Conservation (phyloP, 2,888 invertebrate species). For the Tortricodes alternella region DNA sequence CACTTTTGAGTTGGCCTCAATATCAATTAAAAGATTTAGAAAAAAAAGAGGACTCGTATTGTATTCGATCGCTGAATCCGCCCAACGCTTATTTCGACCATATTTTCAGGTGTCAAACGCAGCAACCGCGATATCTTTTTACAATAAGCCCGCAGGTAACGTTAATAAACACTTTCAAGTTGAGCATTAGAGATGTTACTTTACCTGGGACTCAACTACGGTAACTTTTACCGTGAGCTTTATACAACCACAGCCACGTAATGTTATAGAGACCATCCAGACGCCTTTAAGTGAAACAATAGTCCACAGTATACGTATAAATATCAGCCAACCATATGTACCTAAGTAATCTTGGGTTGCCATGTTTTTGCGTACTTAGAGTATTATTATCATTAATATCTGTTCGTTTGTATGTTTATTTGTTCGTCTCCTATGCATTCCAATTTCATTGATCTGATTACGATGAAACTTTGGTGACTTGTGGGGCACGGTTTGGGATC, state of each 20-base stretch:
- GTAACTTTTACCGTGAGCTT: neutral
- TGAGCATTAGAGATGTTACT: constrained; percentile 8
- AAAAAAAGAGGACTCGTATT: no score
- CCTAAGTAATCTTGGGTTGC: no score
- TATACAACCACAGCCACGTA: neutral
- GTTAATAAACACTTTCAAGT: constrained; percentile 10
- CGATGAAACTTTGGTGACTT: no score
- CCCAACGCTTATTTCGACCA: constrained; percentile 8
- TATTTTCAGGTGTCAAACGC: constrained; percentile 18
- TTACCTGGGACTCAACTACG: constrained; percentile 1
- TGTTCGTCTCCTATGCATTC: no score
- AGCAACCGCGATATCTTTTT: constrained; percentile 17
- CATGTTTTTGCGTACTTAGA: no score
- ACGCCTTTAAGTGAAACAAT: constrained; percentile 22
- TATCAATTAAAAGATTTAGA: no score
- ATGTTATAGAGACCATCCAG: neutral
- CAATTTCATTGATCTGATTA: no score
- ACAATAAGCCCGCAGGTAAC: constrained; percentile 23
- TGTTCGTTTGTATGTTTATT: no score
- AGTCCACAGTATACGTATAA: constrained; percentile 4
- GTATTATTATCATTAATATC: no score
- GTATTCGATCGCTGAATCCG: neutral
- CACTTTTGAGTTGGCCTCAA: no score
- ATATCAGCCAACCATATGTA: neutral
- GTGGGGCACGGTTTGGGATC: no score